Percentiles rank a stretch among this genome's conserved stretches.
Conservation (phyloP, 2,888 invertebrate genomes). For the Pheosia tremula region DNA sequence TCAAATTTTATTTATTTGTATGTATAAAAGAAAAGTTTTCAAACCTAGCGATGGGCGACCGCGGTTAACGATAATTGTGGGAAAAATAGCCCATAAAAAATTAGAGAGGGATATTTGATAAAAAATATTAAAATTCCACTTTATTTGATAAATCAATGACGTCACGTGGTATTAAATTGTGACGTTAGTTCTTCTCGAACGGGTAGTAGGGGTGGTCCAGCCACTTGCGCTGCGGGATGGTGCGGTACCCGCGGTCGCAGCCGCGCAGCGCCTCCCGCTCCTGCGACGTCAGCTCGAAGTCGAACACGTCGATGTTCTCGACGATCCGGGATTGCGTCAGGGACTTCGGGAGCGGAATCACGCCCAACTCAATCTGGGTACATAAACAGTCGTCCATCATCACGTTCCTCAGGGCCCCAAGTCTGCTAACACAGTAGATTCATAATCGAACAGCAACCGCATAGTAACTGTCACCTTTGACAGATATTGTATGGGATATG, state of each 20-base stretch:
- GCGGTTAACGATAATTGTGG: too few relatives aligned
- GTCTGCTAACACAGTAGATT: neutral
- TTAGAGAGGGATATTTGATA: too few relatives aligned
- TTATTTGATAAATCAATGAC: too few relatives aligned
- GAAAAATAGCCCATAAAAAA: too few relatives aligned
- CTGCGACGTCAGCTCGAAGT: conserved; percentile 48
- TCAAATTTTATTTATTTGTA: too few relatives aligned
- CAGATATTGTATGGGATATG: too few relatives aligned
- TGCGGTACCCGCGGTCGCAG: conserved; percentile 56
- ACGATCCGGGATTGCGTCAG: conserved; percentile 58
- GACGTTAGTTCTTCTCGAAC: conserved; percentile 46
- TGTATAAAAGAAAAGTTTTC: too few relatives aligned
- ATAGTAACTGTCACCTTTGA: too few relatives aligned
- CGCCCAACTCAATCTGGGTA: conserved; percentile 58
- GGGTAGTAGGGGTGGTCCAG: conserved; percentile 58
- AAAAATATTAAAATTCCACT: too few relatives aligned
- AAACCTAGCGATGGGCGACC: too few relatives aligned
- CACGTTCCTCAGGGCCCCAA: neutral
- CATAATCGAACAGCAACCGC: too few relatives aligned
- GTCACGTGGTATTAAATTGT: neutral
- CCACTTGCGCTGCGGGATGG: conserved; percentile 55
- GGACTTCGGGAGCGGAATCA: conserved; percentile 66
- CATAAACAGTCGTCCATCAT: neutral
- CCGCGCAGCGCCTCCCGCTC: conserved; percentile 37
- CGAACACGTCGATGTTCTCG: conserved; percentile 61